Evolutionary conservation across 1,140 invertebrate genomes (phyloP).

Genomic region (Ostrea edulis): DNA sequence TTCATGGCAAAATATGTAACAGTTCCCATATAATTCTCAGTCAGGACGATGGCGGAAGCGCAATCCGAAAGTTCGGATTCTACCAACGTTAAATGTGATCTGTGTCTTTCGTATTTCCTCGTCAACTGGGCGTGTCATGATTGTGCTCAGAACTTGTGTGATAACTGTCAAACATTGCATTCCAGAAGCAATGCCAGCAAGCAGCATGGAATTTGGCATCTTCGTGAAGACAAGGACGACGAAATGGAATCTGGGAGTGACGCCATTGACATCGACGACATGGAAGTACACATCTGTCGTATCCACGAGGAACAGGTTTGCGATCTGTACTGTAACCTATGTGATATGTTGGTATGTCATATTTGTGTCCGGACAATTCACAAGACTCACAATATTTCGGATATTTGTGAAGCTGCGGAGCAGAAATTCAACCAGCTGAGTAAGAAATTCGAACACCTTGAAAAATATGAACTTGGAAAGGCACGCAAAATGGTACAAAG

Average conservation of each 20-base stretch:
- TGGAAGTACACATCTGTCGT: neutral
- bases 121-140: slow-evolving; percentile 33
- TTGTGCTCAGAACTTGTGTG: slow-evolving; percentile 38
- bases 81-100: slow-evolving; percentile 29
- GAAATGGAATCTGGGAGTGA: neutral
- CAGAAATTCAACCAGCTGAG: slow-evolving; percentile 3
- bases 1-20: neutral
- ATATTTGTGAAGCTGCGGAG: slow-evolving; percentile 25
- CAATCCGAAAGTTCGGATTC: neutral
- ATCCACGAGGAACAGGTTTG: slow-evolving; percentile 1
- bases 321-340: slow-evolving; percentile 6
- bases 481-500: neutral
- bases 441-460: slow-evolving; percentile 19
- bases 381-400: slow-evolving; percentile 10
- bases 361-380: slow-evolving; percentile 15
- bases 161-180: slow-evolving; percentile 31
- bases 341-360: slow-evolving; percentile 37
- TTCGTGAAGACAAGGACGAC: neutral
- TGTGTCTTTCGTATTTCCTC: slow-evolving; percentile 7
- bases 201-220: slow-evolving; percentile 4
- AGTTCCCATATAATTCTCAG: neutral
- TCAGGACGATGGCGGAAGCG: slow-evolving; percentile 28
- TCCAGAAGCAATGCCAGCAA: slow-evolving; percentile 38
- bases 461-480: slow-evolving; percentile 22
- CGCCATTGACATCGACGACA: neutral